Conservation (phyloP, 2,113 vertebrate genomes). For the Maccullochella peelii region DNA sequence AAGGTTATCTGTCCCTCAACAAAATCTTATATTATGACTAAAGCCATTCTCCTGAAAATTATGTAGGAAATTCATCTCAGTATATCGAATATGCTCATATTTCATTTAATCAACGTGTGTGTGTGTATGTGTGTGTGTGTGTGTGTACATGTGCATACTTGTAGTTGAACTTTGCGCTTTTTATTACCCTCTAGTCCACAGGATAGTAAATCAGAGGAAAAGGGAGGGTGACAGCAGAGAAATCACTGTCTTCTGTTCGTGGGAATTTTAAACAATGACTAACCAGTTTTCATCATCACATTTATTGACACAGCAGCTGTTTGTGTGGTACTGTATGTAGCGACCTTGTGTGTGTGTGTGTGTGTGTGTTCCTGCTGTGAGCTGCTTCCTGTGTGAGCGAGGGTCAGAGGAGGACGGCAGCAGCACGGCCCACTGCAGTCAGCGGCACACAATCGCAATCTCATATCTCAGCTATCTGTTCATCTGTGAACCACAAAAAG, state of each 20-base stretch:
- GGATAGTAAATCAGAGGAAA: neutral
- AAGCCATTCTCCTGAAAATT: neutral
- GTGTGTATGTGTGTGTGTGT: neutral
- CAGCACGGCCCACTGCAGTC: neutral
- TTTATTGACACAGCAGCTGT: constrained; percentile 14
- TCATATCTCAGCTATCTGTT: constrained; percentile 29
- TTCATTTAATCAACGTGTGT: no score
- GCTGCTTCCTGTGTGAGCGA: constrained; percentile 37
- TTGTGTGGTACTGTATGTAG: constrained; percentile 8
- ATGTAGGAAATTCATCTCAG: neutral
- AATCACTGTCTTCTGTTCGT: neutral
- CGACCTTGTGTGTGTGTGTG: constrained; percentile 13
- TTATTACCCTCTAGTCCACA: neutral
- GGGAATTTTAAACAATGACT: constrained; percentile 29
- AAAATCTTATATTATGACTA: neutral
- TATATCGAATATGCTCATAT: neutral
- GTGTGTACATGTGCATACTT: neutral
- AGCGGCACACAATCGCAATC: neutral
- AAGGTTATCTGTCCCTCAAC: neutral
- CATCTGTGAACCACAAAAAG: constrained; percentile 37
- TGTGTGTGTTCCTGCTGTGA: neutral
- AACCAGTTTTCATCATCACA: neutral
- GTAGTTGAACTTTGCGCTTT: constrained; percentile 30
- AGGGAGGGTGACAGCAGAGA: neutral
- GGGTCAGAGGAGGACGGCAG: constrained; percentile 6